Percentiles rank a stretch among this genome's conserved stretches.
Evolutionary conservation across 2,888 invertebrate genomes (phyloP).

Genomic region (Trichopria drosophilae): DNA sequence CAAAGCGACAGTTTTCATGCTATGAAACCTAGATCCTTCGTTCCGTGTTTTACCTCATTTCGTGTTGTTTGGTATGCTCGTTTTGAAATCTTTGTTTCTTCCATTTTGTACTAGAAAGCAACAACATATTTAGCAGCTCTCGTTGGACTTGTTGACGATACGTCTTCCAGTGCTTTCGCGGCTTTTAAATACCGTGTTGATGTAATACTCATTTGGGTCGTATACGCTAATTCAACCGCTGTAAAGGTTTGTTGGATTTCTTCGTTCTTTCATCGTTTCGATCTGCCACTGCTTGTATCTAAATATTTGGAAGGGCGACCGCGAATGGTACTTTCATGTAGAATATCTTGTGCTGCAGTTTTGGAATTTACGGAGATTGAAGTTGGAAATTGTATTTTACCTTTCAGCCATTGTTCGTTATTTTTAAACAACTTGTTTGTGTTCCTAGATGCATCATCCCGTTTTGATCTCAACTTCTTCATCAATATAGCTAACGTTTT

Average conservation of each 20-base stretch:
- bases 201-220: slow-evolving; percentile 21
- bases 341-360: too few relatives aligned
- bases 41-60: not conserved
- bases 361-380: too few relatives aligned
- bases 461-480: too few relatives aligned
- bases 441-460: slow-evolving; percentile 11
- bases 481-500: too few relatives aligned
- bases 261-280: slow-evolving; percentile 30
- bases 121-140: slow-evolving; percentile 13
- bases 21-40: too few relatives aligned
- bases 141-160: not conserved
- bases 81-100: slow-evolving; percentile 26
- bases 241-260: slow-evolving; percentile 18
- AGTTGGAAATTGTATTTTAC: too few relatives aligned
- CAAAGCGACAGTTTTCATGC: too few relatives aligned
- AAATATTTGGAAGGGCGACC: slow-evolving; percentile 26
- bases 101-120: slow-evolving; percentile 14
- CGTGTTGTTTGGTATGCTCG: slow-evolving; percentile 15
- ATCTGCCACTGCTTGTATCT: slow-evolving; percentile 22
- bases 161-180: slow-evolving; percentile 13
- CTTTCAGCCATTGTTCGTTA: slow-evolving; percentile 16
- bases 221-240: slow-evolving; percentile 13
- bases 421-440: slow-evolving; percentile 16
- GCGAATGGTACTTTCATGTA: too few relatives aligned
- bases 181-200: slow-evolving; percentile 7